A percentile compares a stretch with the other conserved stretches of the same genome.
These are phyloP conservation scores for Leptinotarsa tumamoca DNA, from an alignment of 2,888 invertebrate species.

Conservation along the genomic window DNA sequence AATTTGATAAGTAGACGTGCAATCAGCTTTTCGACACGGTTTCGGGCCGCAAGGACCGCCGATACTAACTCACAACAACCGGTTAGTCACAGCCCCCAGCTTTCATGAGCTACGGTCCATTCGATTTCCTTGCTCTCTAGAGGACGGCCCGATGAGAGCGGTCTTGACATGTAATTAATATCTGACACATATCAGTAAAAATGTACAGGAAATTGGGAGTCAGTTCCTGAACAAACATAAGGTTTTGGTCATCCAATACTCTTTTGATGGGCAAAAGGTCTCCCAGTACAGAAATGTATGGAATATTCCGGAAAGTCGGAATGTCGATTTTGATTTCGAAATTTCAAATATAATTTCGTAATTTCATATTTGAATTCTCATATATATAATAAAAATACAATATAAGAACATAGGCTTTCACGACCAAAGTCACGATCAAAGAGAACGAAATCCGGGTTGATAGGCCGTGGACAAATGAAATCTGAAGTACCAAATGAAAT, in stretches of 20 bases:
- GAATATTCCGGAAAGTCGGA: no score
- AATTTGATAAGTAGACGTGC: constrained; percentile 46
- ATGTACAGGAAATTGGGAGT: neutral
- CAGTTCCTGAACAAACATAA: neutral
- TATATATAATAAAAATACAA: no score
- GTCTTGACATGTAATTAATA: constrained; percentile 12
- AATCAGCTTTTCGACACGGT: constrained; percentile 40
- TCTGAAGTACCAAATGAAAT: no score
- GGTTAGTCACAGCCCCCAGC: constrained; percentile 4
- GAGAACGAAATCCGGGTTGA: no score
- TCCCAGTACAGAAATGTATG: neutral
- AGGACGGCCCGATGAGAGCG: neutral
- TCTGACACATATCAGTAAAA: neutral
- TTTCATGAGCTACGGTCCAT: constrained; percentile 1
- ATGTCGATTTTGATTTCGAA: no score
- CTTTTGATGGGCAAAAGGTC: neutral
- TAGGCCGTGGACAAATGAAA: no score
- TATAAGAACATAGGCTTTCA: no score
- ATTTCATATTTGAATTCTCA: no score
- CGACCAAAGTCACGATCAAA: no score
- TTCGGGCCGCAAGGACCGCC: constrained; percentile 9
- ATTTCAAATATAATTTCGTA: no score
- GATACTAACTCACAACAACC: constrained; percentile 15
- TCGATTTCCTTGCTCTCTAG: constrained; percentile 3
- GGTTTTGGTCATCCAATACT: neutral